Evolutionary conservation across 2,113 vertebrate species (phyloP), one percentile per base, ranked within the genome.

Genomic region (Actenoides lindsayi): DNA sequence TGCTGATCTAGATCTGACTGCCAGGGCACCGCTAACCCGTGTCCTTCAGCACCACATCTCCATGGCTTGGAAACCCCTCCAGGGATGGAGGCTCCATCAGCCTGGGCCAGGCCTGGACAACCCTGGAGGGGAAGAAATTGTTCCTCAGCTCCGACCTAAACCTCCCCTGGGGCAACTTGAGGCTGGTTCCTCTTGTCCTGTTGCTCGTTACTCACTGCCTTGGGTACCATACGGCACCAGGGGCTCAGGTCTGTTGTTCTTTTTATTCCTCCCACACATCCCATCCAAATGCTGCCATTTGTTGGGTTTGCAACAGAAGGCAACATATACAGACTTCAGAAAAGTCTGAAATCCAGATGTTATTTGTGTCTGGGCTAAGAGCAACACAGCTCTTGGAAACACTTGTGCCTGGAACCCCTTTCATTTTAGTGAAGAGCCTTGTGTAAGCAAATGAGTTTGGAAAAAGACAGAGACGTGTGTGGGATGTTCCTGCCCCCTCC

Each of bases 151-250:
- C 63, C 64, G 33, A 33, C 41, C 30, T 33, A 67, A 44, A 44
- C 64, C 30, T 67, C 30, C 28, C 30, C 30, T 67, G 30, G 30
- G 5, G 20, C 20, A 67, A 16, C 30, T 10, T 67, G 64, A 67
- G 30, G 19, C 30, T 4, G 20, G 15, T 23, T 44, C 64, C 41
- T 65, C 39, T 46, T 44, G 12, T 21, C 13, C 39, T 42, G 17
- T 20, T 17, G 10, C 56, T 57, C n/a, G 18, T n/a, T 4, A 11
- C 33, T 88, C 5, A 0, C 30, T 57, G 16, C 64, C 64, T 33
- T 1, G 1, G 48, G 27, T n/a, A 28, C n/a, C 53, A 0, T 4
- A 12, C 0, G 2, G 37, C 48, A 31, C 37, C 16, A 20, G 28
- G 20, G 20, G 28, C 50, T 86, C 30, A 6, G 46, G 20, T 28